Percentiles rank a stretch among this genome's conserved stretches.
These are phyloP conservation scores for Euplagia quadripunctaria DNA, from an alignment of 2,888 invertebrate genomes.

Conservation along the genomic window DNA sequence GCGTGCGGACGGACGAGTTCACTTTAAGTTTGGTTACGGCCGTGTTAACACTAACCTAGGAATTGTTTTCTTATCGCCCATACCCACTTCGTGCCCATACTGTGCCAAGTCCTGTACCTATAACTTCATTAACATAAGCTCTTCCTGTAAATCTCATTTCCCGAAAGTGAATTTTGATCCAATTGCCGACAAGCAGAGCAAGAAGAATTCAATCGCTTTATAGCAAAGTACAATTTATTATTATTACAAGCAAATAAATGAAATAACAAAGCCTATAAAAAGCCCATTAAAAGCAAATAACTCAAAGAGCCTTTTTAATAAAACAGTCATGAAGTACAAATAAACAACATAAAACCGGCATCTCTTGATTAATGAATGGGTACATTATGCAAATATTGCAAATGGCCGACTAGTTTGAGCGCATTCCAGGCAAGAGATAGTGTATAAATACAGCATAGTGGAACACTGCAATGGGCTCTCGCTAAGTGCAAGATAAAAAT, in stretches of 20 bases:
- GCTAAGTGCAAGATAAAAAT: constrained; percentile 45
- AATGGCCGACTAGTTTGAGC: constrained; percentile 50
- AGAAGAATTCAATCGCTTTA: background rate
- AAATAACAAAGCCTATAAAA: no score
- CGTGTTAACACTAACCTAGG: no score
- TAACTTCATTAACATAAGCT: no score
- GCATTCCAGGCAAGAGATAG: constrained; percentile 53
- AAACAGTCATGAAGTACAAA: constrained; percentile 13
- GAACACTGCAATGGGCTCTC: constrained; percentile 17
- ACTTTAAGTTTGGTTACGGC: no score
- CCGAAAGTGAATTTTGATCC: no score
- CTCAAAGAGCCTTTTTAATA: constrained; percentile 1
- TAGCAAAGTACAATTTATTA: background rate
- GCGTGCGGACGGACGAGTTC: no score
- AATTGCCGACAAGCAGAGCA: no score
- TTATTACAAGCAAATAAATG: no score
- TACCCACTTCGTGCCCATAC: no score
- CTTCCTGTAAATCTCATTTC: no score
- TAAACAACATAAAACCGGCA: constrained; percentile 38
- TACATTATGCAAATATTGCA: constrained; percentile 57
- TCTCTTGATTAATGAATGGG: constrained; percentile 58
- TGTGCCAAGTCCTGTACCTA: no score
- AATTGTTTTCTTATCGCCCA: no score
- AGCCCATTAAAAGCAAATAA: background rate
- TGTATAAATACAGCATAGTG: constrained; percentile 41